phyloP scores from a whole-genome alignment of 2,797 vertebrate species.

The Brachyalestes nurse region DNA sequence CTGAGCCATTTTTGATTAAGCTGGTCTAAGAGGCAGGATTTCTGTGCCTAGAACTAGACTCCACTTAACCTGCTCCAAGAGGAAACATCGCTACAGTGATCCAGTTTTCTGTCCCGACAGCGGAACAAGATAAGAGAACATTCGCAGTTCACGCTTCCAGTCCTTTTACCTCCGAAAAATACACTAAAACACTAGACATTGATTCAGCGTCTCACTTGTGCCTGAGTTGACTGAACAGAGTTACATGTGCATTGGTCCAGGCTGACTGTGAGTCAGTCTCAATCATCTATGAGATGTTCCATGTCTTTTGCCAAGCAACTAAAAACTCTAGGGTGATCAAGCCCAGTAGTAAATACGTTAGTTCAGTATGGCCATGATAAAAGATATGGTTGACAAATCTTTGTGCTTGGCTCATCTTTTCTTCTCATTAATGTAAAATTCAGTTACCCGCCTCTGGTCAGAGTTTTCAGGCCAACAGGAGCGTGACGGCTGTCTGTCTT shows the following conservation, averaged over 20 bases:
- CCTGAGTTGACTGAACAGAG: background rate
- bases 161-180: too few species aligned
- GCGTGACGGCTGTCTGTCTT: background rate
- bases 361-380: background rate
- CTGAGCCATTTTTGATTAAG: too few species aligned
- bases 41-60: too few species aligned
- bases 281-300: background rate
- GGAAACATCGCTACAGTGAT: too few species aligned
- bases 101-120: too few species aligned
- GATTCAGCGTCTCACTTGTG: too few species aligned
- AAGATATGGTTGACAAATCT: background rate
- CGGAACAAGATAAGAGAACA: too few species aligned
- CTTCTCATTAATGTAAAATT: background rate
- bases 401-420: too few species aligned
- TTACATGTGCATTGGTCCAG: background rate
- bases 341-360: background rate
- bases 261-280: background rate
- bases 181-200: too few species aligned
- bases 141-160: too few species aligned
- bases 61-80: too few species aligned
- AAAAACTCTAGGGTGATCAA: background rate
- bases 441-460: background rate
- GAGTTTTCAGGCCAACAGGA: constrained; percentile 8
- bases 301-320: background rate
- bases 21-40: too few species aligned